Percentiles rank a stretch among this genome's conserved stretches.
Evolutionary conservation across 92 coral and sea anemone species (phyloP).

Genomic region (Porites divaricata): DNA sequence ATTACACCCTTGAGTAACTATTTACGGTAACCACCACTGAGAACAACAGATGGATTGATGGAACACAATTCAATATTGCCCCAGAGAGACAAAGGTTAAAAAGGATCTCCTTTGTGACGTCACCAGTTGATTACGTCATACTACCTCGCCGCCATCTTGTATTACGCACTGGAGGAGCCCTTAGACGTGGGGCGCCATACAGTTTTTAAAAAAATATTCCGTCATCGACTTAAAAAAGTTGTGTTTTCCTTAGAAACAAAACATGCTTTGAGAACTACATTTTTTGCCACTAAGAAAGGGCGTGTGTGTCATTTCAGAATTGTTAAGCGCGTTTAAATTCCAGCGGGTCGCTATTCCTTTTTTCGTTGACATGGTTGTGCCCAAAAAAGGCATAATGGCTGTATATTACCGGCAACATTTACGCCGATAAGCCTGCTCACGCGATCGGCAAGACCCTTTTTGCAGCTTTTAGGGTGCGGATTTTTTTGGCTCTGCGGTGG

Average conservation of each 20-base stretch:
- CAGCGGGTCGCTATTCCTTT: neutral
- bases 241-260: slow-evolving; percentile 41
- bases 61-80: slow-evolving; percentile 34
- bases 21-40: slow-evolving; percentile 56
- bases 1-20: slow-evolving; percentile 59
- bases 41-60: slow-evolving; percentile 45
- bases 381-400: neutral
- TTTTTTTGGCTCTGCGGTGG: neutral
- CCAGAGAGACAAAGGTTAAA: slow-evolving; percentile 6
- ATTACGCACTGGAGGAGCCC: slow-evolving; percentile 33
- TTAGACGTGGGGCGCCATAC: slow-evolving; percentile 22
- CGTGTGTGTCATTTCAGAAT: neutral
- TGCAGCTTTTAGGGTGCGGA: neutral
- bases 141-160: slow-evolving; percentile 43
- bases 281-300: neutral
- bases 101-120: slow-evolving; percentile 40
- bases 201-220: slow-evolving; percentile 11
- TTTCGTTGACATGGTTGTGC: neutral
- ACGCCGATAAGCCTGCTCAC: slow-evolving; percentile 8
- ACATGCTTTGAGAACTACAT: neutral
- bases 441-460: slow-evolving; percentile 1
- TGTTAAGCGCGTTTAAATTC: neutral
- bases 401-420: neutral
- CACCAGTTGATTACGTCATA: slow-evolving; percentile 22
- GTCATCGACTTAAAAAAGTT: slow-evolving; percentile 33